Base-by-base conservation (phyloP, 2,797 vertebrate species). In the Botia kubotai region DNA sequence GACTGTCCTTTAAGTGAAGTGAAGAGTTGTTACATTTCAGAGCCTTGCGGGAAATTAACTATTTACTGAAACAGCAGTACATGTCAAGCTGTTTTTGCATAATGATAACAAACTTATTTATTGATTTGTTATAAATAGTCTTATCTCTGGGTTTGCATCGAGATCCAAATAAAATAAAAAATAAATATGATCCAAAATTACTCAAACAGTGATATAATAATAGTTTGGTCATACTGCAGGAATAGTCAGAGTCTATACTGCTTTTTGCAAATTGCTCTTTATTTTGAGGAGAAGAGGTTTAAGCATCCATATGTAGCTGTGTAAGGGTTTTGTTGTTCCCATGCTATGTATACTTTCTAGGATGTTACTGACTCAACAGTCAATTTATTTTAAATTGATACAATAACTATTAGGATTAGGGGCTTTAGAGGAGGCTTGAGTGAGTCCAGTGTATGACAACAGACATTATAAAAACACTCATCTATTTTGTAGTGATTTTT, bases 181-280 rank as follows among this genome's bases (percentile, higher is more conserved):
- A 53, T 17, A 53, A 53, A 4, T 53, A 17, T 58, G 3, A 23
- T 23, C 1, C 21, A 58, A 26, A 12, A 23, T 12, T 60, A 13
- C 26, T 16, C 13, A 63, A 11, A 62, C 1, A 4, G 4, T 58
- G 55, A 58, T 46, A 46, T 46, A 46, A 0, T 21, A 58, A 14
- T 21, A 23, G 11, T 60, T 26, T 26, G 21, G 21, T 13, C 57
- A 60, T 26, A 60, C 12, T 23, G 11, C 57, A 23, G 21, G 57
- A 10, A 46, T 46, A 46, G 43, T 60, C 21, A 60, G 13, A 63
- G 14, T 19, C 43, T 65, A 14, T 65, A 48, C 21, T 4, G 19
- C 39, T 52, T 13, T 36, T 16, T 52, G n/a, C n/a, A 75, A 75
- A 77, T 57, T 21, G 13, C 43, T 52, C 53, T 65, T 77, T 17